Percentiles rank a stretch among this genome's conserved stretches.
Conservation (phyloP, 1,140 invertebrate species). For the Drosophila sp. region DNA sequence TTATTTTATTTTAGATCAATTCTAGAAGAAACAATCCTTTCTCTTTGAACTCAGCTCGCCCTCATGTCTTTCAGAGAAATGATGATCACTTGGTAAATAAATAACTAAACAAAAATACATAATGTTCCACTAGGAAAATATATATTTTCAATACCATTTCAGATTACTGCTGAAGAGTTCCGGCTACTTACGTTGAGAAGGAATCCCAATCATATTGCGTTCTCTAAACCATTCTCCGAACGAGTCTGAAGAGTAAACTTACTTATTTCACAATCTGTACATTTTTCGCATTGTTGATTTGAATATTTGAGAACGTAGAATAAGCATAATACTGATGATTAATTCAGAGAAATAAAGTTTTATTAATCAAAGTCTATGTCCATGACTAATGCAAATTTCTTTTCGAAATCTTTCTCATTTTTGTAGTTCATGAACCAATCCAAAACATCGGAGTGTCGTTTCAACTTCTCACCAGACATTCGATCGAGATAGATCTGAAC, state of each 20-base stretch:
- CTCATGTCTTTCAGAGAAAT: background rate
- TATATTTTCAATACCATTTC: background rate
- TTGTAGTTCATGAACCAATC: conserved; percentile 25
- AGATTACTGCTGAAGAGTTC: background rate
- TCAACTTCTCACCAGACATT: background rate
- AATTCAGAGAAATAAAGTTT: no score
- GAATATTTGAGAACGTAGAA: no score
- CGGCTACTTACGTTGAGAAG: background rate
- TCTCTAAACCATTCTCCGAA: background rate
- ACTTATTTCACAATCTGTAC: no score
- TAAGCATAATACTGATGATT: no score
- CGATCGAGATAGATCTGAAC: conserved; percentile 28
- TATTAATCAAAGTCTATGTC: conserved; percentile 28
- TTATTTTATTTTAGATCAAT: background rate
- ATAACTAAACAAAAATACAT: background rate
- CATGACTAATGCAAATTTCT: conserved; percentile 17
- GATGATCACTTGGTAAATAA: background rate
- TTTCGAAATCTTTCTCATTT: conserved; percentile 28
- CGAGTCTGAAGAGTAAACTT: no score
- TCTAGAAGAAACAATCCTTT: background rate
- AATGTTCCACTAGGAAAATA: no score
- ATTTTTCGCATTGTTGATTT: no score
- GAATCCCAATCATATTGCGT: background rate
- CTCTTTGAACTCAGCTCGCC: background rate
- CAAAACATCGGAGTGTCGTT: conserved; percentile 20